Percentiles rank a stretch among this genome's conserved stretches.
Conservation (phyloP, 2,888 invertebrate species). For the Helicoverpa assulta region DNA sequence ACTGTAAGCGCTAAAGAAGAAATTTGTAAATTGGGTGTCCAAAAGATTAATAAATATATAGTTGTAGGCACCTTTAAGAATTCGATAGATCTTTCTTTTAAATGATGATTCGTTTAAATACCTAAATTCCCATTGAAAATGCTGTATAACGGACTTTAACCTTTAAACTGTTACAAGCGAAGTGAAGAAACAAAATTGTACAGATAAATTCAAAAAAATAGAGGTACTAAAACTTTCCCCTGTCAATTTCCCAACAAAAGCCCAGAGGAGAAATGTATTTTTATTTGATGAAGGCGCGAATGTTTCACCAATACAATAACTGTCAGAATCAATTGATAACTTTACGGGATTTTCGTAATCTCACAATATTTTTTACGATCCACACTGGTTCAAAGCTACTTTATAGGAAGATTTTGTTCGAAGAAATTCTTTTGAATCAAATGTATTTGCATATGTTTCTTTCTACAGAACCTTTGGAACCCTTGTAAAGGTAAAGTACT, state of each 20-base stretch:
- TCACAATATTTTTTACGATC: constrained; percentile 15
- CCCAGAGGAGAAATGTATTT: constrained; percentile 22
- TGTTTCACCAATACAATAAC: constrained; percentile 7
- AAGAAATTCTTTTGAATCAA: neutral
- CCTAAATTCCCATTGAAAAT: neutral
- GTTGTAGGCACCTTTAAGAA: too few relatives aligned
- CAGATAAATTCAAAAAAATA: constrained; percentile 13
- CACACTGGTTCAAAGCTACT: neutral
- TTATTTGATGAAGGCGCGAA: constrained; percentile 21
- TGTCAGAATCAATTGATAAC: constrained; percentile 17
- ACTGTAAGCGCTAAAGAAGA: too few relatives aligned
- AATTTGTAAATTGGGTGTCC: too few relatives aligned
- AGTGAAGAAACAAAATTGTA: neutral
- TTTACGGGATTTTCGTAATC: constrained; percentile 32
- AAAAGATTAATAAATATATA: too few relatives aligned
- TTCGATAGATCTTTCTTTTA: too few relatives aligned
- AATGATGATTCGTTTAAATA: neutral
- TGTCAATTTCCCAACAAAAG: constrained; percentile 18
- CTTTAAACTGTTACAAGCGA: neutral
- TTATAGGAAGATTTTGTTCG: neutral
- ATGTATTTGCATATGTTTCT: too few relatives aligned
- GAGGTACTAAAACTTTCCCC: neutral
- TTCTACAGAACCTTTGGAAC: too few relatives aligned
- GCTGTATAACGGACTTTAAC: neutral
- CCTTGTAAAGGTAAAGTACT: too few relatives aligned